phyloP scores from a whole-genome alignment of 1,140 invertebrate genomes.

The Spodoptera frugiperda region DNA sequence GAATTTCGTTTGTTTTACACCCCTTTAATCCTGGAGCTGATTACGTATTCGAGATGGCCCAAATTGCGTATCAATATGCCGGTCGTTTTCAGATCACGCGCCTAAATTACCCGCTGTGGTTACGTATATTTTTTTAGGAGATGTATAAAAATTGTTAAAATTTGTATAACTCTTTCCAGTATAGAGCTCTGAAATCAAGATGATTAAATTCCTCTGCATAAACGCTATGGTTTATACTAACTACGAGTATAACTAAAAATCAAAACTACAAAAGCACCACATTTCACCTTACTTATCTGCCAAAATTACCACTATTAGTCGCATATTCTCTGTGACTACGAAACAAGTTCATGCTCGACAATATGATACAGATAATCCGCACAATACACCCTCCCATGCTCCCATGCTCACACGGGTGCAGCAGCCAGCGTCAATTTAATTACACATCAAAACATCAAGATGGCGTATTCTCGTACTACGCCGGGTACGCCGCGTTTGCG shows the following conservation, averaged over 20 bases:
- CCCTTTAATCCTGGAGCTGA: constrained; percentile 36
- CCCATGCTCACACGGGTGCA: constrained; percentile 29
- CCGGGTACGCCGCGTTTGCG: constrained; percentile 40
- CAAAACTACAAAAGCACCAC: too few relatives aligned
- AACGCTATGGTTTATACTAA: too few relatives aligned
- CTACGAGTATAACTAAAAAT: too few relatives aligned
- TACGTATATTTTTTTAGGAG: background rate
- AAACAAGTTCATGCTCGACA: constrained; percentile 4
- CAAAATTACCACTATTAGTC: too few relatives aligned
- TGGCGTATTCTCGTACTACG: constrained; percentile 24
- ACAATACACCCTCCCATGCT: constrained; percentile 15
- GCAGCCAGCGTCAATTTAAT: constrained; percentile 44
- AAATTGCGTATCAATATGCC: constrained; percentile 36
- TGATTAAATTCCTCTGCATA: too few relatives aligned
- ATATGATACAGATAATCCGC: constrained; percentile 25
- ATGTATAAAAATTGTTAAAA: too few relatives aligned
- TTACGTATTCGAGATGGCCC: constrained; percentile 21
- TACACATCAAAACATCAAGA: constrained; percentile 49
- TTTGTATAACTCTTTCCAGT: too few relatives aligned
- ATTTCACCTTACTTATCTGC: too few relatives aligned
- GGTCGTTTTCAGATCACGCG: constrained; percentile 10
- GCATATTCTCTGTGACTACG: background rate
- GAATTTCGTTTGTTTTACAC: constrained; percentile 41
- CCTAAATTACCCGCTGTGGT: constrained; percentile 10
- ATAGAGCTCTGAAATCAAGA: too few relatives aligned